Conservation (phyloP, 2,113 vertebrate species). For the Diadophis punctatus region DNA sequence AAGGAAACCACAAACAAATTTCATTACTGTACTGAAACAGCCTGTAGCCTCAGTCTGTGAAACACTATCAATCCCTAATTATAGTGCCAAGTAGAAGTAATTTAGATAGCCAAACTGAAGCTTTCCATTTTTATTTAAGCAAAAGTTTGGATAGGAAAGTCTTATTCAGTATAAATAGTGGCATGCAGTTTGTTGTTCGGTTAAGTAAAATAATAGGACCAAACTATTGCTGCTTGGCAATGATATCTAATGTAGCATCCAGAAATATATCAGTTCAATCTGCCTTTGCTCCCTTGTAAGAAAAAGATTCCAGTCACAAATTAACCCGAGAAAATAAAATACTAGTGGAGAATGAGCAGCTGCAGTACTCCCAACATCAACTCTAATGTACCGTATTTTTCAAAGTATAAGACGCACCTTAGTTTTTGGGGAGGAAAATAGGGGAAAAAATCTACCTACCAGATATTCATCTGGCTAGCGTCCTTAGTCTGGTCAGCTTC, state of each 20-base stretch:
- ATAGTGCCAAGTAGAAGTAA: constrained; percentile 27
- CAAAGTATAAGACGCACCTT: no score
- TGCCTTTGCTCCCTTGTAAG: background rate
- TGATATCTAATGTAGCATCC: background rate
- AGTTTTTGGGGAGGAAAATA: no score
- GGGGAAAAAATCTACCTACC: no score
- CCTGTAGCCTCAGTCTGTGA: constrained; percentile 28
- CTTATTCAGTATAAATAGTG: background rate
- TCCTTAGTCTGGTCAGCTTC: no score
- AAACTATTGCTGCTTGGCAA: background rate
- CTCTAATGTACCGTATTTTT: no score
- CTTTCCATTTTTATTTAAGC: background rate
- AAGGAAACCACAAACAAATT: constrained; percentile 33
- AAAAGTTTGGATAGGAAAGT: background rate
- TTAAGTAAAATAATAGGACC: background rate
- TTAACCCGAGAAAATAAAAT: background rate
- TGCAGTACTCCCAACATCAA: background rate
- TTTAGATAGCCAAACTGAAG: background rate
- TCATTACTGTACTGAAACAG: background rate
- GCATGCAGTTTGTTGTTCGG: background rate
- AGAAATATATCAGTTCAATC: background rate
- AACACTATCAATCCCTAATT: constrained; percentile 20
- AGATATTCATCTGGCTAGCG: no score
- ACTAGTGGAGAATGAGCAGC: background rate
- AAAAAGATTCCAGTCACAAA: background rate